phyloP scores from a whole-genome alignment of 1,140 invertebrate genomes.

The Episyrphus balteatus region DNA sequence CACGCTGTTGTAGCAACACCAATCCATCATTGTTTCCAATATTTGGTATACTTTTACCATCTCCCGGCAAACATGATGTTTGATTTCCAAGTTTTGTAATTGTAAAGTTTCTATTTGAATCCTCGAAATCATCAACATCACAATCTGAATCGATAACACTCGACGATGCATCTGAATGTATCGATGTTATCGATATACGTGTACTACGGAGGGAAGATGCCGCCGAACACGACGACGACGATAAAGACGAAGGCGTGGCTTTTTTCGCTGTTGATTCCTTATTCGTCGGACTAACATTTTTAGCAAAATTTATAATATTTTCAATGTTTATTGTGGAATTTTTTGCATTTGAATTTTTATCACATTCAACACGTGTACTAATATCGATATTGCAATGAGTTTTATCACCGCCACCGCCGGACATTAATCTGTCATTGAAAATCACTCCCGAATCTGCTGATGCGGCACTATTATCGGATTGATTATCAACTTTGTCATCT shows the following conservation, averaged over 20 bases:
- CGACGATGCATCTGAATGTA: constrained; percentile 31
- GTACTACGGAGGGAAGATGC: constrained; percentile 26
- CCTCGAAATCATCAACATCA: constrained; percentile 19
- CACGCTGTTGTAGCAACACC: background rate
- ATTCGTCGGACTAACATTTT: background rate
- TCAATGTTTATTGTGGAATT: constrained; percentile 13
- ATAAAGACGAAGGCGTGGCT: background rate
- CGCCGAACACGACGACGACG: constrained; percentile 15
- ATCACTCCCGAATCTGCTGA: constrained; percentile 32
- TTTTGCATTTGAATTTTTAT: background rate
- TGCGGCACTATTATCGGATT: constrained; percentile 20
- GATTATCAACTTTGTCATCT: background rate
- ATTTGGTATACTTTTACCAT: constrained; percentile 19
- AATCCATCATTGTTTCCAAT: constrained; percentile 5
- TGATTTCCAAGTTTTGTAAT: constrained; percentile 33
- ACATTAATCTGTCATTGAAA: constrained; percentile 17
- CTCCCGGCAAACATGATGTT: constrained; percentile 18
- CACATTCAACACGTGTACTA: constrained; percentile 3
- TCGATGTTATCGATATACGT: constrained; percentile 30
- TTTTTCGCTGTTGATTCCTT: background rate
- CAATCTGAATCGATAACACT: constrained; percentile 33
- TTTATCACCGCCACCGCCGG: background rate
- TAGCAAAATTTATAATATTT: constrained; percentile 17
- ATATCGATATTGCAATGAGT: background rate
- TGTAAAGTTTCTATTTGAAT: constrained; percentile 16